These are phyloP conservation scores for Hyaena hyaena DNA, from an alignment of 2,113 vertebrate species.

Conservation along the genomic window DNA sequence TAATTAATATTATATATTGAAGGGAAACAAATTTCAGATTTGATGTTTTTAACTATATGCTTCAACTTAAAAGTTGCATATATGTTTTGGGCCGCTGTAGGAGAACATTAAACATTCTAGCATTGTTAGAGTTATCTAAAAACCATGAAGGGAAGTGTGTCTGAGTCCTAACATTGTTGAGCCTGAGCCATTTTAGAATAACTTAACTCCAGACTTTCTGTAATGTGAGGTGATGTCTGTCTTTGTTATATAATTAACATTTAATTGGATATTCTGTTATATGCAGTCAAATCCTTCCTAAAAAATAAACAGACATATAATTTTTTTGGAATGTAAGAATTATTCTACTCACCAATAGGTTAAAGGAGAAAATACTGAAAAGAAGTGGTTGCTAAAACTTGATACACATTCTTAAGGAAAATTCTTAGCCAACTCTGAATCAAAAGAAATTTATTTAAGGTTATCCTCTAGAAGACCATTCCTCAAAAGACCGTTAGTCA, in stretches of 20 bases:
- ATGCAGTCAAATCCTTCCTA: neutral
- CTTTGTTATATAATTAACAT: neutral
- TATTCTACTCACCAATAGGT: neutral
- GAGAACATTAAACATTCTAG: neutral
- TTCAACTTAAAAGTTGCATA: neutral
- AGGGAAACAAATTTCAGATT: neutral
- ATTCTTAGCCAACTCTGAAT: neutral
- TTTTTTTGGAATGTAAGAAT: constrained; percentile 18
- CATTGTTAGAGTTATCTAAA: neutral
- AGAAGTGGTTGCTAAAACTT: neutral
- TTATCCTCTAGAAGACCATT: neutral
- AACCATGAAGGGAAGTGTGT: neutral
- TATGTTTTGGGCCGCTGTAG: neutral
- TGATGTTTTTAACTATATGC: neutral
- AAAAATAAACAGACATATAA: neutral
- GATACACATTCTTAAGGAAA: neutral
- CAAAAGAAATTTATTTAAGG: neutral
- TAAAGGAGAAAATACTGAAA: neutral
- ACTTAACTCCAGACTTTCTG: neutral
- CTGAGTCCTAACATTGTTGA: neutral
- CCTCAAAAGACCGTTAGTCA: neutral
- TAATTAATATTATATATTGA: neutral
- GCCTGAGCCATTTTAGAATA: neutral
- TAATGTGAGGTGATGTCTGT: neutral
- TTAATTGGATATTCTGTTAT: neutral